Evolutionary conservation across 1,140 invertebrate species (phyloP).

Genomic region (Ephestia elutella): DNA sequence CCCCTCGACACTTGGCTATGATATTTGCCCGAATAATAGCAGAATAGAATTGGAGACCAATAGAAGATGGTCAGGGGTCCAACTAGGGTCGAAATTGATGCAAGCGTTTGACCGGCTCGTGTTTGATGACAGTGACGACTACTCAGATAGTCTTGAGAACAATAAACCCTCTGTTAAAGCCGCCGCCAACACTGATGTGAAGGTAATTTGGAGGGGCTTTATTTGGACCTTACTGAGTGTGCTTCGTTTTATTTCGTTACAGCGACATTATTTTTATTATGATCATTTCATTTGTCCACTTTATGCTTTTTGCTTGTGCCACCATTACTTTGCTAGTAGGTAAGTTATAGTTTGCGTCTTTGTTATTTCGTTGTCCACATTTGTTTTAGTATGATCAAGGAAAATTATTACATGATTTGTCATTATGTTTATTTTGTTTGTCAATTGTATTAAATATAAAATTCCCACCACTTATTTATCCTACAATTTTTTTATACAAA

Average conservation of each 20-base stretch:
- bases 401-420: neutral
- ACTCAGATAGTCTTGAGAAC: conserved; percentile 83
- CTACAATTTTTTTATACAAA: too few species aligned
- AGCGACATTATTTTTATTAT: conserved; percentile 20
- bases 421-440: neutral
- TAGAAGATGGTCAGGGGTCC: conserved; percentile 83
- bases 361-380: neutral
- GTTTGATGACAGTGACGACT: conserved; percentile 82
- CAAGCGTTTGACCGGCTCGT: conserved; percentile 81
- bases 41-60: conserved; percentile 76
- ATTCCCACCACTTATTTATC: too few species aligned
- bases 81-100: conserved; percentile 81
- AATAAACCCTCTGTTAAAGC: conserved; percentile 59
- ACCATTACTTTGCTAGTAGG: conserved; percentile 1
- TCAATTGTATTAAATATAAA: neutral
- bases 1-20: conserved; percentile 66
- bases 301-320: conserved; percentile 27
- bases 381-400: neutral
- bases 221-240: conserved; percentile 37
- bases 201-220: conserved; percentile 55
- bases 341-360: neutral
- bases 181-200: conserved; percentile 46
- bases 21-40: conserved; percentile 68
- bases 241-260: conserved; percentile 39
- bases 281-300: conserved; percentile 3